Base-by-base conservation (phyloP, 2,797 vertebrate species). In the Tarsius wallacei region DNA sequence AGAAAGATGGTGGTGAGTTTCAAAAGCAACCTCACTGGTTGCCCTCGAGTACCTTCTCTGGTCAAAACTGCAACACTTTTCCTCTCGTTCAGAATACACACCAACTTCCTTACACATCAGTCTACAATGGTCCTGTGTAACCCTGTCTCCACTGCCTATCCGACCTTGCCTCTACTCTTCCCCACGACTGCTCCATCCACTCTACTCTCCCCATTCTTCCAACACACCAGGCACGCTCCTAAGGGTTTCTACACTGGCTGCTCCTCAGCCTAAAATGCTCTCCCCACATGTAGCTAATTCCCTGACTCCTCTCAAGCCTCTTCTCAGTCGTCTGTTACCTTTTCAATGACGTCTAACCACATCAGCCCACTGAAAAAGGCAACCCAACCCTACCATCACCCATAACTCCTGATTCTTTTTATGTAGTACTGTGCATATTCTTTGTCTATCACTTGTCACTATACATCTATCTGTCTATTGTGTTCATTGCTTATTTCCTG, bases 61-160 rank as follows among this genome's bases (percentile, higher is more conserved):
- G 42, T 42, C 42, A 42, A 42, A 42, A 36, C n/a, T 36, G 21
- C n/a, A 68, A 78, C 21, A 94, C 31, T 31, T 87, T 21, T 83
- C 24, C 17, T 93, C 49, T 90, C n/a, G 88, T 78, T 86, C 21
- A 82, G 22, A 97, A 61, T 53, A 78, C 83, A 82, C 21, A 84
- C 26, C 59, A 85, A 89, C 82, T 77, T 95, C 76, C 26, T 78
- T 91, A 83, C 28, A 88, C 4, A 87, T 21, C 13, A 74, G 73
- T 15, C 57, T 91, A 78, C 1, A 7, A 93, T 55, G 17, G 16
- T 31, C 47, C 80, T 89, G n/a, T 4, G 94, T 59, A 33, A 63
- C 87, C 21, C 57, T 81, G 11, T 63, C 11, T 87, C 33, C 47
- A 89, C 19, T 74, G 84, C 42, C 91, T 94, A 55, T 70, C 33